Evolutionary conservation across 2,113 vertebrate genomes (phyloP).

Genomic region (Planiliza haematocheilus): DNA sequence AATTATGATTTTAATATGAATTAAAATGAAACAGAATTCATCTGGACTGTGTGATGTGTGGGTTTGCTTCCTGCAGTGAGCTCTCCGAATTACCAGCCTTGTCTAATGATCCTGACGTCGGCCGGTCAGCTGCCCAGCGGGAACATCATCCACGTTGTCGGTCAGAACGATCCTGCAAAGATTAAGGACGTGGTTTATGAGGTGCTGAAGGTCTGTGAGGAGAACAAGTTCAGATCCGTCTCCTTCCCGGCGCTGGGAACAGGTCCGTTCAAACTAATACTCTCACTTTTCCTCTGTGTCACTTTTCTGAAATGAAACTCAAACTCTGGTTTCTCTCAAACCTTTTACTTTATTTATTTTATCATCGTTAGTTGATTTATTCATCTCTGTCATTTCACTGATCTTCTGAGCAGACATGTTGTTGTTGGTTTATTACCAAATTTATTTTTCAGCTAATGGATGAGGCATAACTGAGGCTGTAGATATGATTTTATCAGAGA

Average conservation of each 20-base stretch:
- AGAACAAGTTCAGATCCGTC: slow-evolving; percentile 77
- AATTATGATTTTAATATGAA: too few relatives aligned
- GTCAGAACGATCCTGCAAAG: slow-evolving; percentile 34
- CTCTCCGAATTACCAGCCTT: slow-evolving; percentile 55
- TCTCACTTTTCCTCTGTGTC: too few relatives aligned
- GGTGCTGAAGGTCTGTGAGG: slow-evolving; percentile 85
- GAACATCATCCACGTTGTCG: slow-evolving; percentile 87
- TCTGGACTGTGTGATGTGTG: too few relatives aligned
- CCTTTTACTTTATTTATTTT: too few relatives aligned
- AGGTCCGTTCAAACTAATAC: slow-evolving; percentile 77
- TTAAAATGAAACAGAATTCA: too few relatives aligned
- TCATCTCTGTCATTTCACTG: not conserved
- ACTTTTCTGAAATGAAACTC: too few relatives aligned
- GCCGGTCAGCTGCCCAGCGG: slow-evolving; percentile 83
- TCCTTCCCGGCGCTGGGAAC: slow-evolving; percentile 93
- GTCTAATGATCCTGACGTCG: slow-evolving; percentile 82
- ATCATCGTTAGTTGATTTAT: too few relatives aligned
- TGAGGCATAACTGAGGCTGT: too few relatives aligned
- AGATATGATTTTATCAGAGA: too few relatives aligned
- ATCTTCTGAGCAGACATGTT: not conserved
- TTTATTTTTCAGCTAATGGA: too few relatives aligned
- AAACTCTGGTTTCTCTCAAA: too few relatives aligned
- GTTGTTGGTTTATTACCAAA: too few relatives aligned
- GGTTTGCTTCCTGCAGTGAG: slow-evolving; percentile 37
- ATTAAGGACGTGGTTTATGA: slow-evolving; percentile 60